A percentile compares a stretch with the other conserved stretches of the same genome.
phyloP scores from a whole-genome alignment of 2,113 vertebrate species.

The Chionomys nivalis region DNA sequence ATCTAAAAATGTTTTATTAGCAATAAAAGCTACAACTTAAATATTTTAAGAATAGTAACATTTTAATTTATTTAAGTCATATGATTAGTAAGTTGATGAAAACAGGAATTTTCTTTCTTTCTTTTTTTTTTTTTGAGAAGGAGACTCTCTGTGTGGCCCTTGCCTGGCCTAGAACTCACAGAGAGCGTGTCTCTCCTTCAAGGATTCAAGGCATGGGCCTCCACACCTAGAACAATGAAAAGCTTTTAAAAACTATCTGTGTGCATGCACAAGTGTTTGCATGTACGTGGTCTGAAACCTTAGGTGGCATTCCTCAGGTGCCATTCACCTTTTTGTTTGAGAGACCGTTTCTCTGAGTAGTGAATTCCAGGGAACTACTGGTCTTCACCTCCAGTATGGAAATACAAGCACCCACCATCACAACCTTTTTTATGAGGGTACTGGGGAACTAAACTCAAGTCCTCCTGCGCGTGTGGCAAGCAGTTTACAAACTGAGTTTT shows the following conservation, averaged over 20 bases:
- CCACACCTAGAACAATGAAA: neutral
- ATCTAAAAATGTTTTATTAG: neutral
- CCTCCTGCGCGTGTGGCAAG: neutral
- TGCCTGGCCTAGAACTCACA: neutral
- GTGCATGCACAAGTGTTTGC: neutral
- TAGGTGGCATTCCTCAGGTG: neutral
- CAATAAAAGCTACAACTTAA: slow-evolving; percentile 37
- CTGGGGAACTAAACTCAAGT: neutral
- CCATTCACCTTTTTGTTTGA: neutral
- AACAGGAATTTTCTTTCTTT: neutral
- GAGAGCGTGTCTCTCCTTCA: neutral
- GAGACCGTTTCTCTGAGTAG: neutral
- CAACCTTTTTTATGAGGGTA: neutral
- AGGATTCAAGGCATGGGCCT: neutral
- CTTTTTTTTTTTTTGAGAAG: neutral
- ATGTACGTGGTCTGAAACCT: neutral
- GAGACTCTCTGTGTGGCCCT: neutral
- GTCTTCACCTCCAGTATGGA: neutral
- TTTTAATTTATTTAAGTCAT: neutral
- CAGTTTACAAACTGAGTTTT: neutral
- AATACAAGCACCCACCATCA: neutral
- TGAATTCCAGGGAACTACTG: neutral
- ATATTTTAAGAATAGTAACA: slow-evolving; percentile 6
- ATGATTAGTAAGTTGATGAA: neutral
- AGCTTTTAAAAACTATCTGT: neutral